Evolutionary conservation across 2,113 vertebrate species (phyloP), one percentile per base, ranked within the genome.

Genomic region (Gambusia affinis): DNA sequence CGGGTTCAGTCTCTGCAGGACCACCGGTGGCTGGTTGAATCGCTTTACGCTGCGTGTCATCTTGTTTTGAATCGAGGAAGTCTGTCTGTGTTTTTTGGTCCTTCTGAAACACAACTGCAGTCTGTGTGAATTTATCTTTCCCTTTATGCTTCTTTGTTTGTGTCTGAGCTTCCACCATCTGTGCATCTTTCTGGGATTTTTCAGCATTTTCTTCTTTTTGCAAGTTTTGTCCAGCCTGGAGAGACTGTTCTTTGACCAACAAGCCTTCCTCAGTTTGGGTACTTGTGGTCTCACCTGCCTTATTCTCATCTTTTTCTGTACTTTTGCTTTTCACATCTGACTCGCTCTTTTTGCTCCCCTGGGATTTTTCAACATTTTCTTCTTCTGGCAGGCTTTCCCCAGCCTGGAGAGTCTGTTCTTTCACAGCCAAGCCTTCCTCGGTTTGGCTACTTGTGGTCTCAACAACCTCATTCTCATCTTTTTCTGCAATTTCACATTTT

Each of bases 81-180:
- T 91, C 82, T 0, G 81, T 92, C 79, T 93, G 94, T 0, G 93
- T 91, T 29, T 86, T 79, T 80, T 89, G 82, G 69, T 51, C 8
- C 4, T 1, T 76, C 31, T 75, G 85, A 17, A 0, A 0, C 31
- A 87, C 68, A 4, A 22, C 14, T 7, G 0, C 1, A 1, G 93
- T 94, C 73, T 94, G 94, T 5, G 91, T 92, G 27, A 0, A 0
- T 42, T 17, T 75, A 1, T 62, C 0, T 35, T 0, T 15, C 0
- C 73, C 15, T 65, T 61, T 17, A 4, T 0, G 8, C 47, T 28
- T 63, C 33, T 0, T 5, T 6, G 86, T 89, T 73, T 89, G 90
- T 29, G 91, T 91, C 29, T 90, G 82, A 70, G 73, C 80, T 10
- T 80, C n/a, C 12, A 51, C 63, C 81, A 47, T 82, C 33, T 64